Evolutionary conservation across 2,113 vertebrate species (phyloP).

Genomic region (Sylvietta virens): DNA sequence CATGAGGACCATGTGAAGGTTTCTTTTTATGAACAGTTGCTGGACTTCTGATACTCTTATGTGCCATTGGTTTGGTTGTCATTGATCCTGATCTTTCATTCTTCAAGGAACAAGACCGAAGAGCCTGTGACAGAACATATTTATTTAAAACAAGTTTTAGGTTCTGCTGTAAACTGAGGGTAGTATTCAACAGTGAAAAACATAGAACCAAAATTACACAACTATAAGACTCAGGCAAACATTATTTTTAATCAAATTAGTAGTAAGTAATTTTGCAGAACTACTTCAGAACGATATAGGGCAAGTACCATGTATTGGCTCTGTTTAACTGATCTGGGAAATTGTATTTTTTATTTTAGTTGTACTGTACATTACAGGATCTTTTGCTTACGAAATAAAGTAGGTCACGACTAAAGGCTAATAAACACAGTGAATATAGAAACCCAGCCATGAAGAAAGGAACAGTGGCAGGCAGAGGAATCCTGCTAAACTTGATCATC

Average conservation of each 20-base stretch:
- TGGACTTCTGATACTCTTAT: conserved; percentile 64
- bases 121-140: conserved; percentile 34
- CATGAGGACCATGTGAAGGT: conserved; percentile 26
- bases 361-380: background rate
- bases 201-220: background rate
- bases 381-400: background rate
- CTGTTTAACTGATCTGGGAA: background rate
- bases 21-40: conserved; percentile 66
- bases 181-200: background rate
- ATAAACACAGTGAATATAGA: background rate
- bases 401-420: background rate
- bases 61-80: background rate
- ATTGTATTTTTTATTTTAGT: background rate
- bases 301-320: background rate
- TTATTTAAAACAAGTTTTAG: background rate
- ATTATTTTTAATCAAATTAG: background rate
- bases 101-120: conserved; percentile 4
- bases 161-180: background rate
- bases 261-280: background rate
- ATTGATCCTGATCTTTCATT: conserved; percentile 22
- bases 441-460: background rate
- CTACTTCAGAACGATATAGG: background rate
- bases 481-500: background rate
- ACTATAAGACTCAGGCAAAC: background rate
- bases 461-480: background rate